Evolutionary conservation across 2,888 invertebrate genomes (phyloP), one percentile per base, ranked within the genome.

Genomic region (Hymenopus coronatus): DNA sequence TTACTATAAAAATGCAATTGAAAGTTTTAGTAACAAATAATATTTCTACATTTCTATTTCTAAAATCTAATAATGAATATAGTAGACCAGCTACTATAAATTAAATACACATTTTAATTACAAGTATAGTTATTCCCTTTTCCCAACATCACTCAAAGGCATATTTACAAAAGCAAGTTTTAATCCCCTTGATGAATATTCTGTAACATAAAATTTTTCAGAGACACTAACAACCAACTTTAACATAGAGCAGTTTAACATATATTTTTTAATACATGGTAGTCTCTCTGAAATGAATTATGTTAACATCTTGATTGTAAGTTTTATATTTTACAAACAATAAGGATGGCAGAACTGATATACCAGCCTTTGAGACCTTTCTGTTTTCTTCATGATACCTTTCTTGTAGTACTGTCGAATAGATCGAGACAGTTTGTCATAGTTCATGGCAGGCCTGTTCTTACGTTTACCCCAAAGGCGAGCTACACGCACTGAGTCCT

Each of bases 401-500:
- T 99, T 99, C 94, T 99, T 99, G 95, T 99, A 99, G 94, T 99
- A 99, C 93, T 99, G 99, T 88, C 99, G 95, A 92, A 99, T 98
- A 91, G 99, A 99, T 89, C 99, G 96, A 91, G 98, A 99, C 87
- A 99, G 94, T 93, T 99, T 99, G 94, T 99, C 99, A 94, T 99
- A 99, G 95, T 99, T 99, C 99, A 99, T 99, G 46, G 99, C 99
- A 0, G 99, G 99, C 15, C 99, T 95, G 94, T 99, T 99, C 94
- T 99, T 99, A 91, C 99, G 95, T 92, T 98, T 97, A 90, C 99
- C 99, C 99, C 99, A 99, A 88, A 99, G 95, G 91, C 97, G 95
- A n/a, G 99, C 99, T 88, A 99, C 99, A 91, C 98, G 96, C 46
- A 98, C 98, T 20, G 99, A 99, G 94, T 99, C 99, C 93, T 99